Evolutionary conservation across 2,888 invertebrate genomes (phyloP).

Genomic region (Drosophila pegasa): DNA sequence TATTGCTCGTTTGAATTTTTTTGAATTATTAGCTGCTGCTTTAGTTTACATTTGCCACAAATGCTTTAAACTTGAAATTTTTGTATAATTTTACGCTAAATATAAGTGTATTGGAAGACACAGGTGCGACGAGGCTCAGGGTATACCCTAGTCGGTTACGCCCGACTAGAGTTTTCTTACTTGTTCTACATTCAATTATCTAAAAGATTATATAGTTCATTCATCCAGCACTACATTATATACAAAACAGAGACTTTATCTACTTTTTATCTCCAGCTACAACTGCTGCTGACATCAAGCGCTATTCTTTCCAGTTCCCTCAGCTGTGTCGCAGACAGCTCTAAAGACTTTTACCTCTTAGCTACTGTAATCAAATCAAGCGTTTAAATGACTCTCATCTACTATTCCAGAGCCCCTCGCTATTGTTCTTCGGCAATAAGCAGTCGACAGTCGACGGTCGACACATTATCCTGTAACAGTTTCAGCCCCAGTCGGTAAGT

Average conservation of each 20-base stretch:
- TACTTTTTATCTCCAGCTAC: neutral
- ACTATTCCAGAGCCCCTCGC: neutral
- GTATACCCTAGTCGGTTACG: too few relatives aligned
- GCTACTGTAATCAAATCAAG: slow-evolving; percentile 34
- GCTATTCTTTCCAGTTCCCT: neutral
- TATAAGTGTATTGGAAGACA: too few relatives aligned
- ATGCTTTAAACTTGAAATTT: too few relatives aligned
- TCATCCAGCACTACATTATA: neutral
- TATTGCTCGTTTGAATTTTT: too few relatives aligned
- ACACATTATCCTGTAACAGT: slow-evolving; percentile 37
- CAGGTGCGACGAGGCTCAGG: too few relatives aligned
- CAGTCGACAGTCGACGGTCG: slow-evolving; percentile 38
- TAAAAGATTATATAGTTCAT: too few relatives aligned
- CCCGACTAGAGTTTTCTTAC: too few relatives aligned
- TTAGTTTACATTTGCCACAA: too few relatives aligned
- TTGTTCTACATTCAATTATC: too few relatives aligned
- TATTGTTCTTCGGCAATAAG: slow-evolving; percentile 6
- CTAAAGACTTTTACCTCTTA: slow-evolving; percentile 1
- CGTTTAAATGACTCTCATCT: slow-evolving; percentile 22
- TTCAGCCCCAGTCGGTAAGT: slow-evolving; percentile 40
- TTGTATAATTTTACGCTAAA: too few relatives aligned
- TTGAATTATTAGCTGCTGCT: too few relatives aligned
- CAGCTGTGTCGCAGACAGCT: neutral
- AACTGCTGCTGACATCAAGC: neutral
- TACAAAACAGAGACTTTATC: neutral